Conservation (phyloP, 2,888 invertebrate species). For the Sturmia bella region DNA sequence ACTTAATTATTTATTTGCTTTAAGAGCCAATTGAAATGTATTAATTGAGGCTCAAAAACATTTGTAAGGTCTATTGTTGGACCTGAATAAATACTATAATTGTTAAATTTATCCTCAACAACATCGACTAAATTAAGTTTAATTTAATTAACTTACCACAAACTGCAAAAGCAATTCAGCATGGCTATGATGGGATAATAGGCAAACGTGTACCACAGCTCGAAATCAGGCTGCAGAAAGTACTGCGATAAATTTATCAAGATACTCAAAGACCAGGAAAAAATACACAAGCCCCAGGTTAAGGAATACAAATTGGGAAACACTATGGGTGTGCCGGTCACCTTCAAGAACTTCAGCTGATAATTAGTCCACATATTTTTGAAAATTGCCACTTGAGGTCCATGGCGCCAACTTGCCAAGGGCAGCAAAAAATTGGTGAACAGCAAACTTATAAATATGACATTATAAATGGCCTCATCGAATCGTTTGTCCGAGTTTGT, state of each 20-base stretch:
- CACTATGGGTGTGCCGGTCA: slow-evolving; percentile 84
- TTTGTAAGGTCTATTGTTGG: too few species aligned
- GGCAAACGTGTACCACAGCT: slow-evolving; percentile 88
- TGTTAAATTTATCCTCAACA: too few species aligned
- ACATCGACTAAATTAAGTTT: too few species aligned
- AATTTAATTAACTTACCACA: slow-evolving; percentile 87
- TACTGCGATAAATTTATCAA: slow-evolving; percentile 87
- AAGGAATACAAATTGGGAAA: slow-evolving; percentile 86
- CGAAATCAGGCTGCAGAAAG: slow-evolving; percentile 88
- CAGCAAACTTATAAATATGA: slow-evolving; percentile 88
- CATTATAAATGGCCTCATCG: slow-evolving; percentile 89
- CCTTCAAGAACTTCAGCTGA: slow-evolving; percentile 83
- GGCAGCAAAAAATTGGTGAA: slow-evolving; percentile 88
- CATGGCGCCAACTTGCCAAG: slow-evolving; percentile 87
- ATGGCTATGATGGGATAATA: slow-evolving; percentile 89
- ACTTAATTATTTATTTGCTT: too few species aligned
- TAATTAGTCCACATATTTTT: slow-evolving; percentile 91
- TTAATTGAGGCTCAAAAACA: too few species aligned
- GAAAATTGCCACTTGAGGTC: slow-evolving; percentile 87
- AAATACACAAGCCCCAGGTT: slow-evolving; percentile 86
- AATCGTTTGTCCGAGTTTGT: slow-evolving; percentile 86
- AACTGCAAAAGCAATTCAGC: slow-evolving; percentile 87
- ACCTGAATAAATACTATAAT: too few species aligned
- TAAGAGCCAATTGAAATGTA: too few species aligned
- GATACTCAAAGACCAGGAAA: slow-evolving; percentile 86